These are phyloP conservation scores for Tetraodon nigroviridis DNA, from an alignment of 2,113 vertebrate genomes.

Conservation along the genomic window DNA sequence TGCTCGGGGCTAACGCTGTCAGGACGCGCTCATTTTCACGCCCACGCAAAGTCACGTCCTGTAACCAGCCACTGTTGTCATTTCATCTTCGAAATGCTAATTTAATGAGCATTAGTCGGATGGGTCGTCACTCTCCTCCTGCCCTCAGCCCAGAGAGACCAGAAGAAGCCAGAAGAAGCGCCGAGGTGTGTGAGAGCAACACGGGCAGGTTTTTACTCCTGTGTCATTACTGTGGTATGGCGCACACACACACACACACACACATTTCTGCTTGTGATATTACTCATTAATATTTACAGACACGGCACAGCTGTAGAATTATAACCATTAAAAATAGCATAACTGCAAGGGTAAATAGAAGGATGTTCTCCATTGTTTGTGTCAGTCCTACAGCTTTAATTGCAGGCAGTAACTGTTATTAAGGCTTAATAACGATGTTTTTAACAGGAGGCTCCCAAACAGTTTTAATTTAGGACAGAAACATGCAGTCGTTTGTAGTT, in stretches of 20 bases:
- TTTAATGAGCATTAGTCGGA: background rate
- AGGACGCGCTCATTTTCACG: too few species aligned
- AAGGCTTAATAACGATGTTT: too few species aligned
- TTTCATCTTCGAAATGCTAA: background rate
- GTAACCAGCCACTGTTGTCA: background rate
- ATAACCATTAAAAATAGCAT: too few species aligned
- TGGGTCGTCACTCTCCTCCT: background rate
- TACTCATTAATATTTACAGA: background rate
- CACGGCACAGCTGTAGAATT: fast-evolving
- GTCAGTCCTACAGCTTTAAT: too few species aligned
- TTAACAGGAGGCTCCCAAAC: too few species aligned
- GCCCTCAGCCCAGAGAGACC: background rate
- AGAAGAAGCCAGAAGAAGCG: background rate
- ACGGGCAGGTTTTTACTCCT: background rate
- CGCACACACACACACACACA: background rate
- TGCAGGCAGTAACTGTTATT: too few species aligned
- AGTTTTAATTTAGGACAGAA: too few species aligned
- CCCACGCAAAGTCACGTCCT: fast-evolving
- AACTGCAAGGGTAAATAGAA: too few species aligned
- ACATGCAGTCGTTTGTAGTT: too few species aligned
- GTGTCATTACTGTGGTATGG: background rate
- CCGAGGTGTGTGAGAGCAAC: background rate
- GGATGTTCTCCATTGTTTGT: too few species aligned
- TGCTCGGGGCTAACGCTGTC: constrained; percentile 1
- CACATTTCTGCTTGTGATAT: background rate